These are phyloP conservation scores for Celastrina argiolus DNA, from an alignment of 2,888 invertebrate genomes.

Conservation along the genomic window DNA sequence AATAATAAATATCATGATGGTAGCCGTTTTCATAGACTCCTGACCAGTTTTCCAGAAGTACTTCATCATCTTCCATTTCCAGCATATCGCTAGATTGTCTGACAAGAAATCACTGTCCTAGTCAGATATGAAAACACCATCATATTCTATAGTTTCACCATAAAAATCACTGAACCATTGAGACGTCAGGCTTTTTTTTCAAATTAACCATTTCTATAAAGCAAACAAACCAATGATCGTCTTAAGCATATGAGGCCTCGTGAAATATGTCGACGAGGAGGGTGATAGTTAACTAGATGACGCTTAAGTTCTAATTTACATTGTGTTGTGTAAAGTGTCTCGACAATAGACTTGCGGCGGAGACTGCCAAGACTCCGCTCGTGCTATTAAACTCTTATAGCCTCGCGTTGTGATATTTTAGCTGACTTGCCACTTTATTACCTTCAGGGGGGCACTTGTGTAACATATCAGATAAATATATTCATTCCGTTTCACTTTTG, in stretches of 20 bases:
- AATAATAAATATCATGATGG: too few relatives aligned
- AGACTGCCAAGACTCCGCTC: neutral
- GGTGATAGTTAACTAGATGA: constrained; percentile 8
- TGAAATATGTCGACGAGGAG: neutral
- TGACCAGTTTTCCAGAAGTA: too few relatives aligned
- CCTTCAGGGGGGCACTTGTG: neutral
- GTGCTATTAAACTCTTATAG: constrained; percentile 1
- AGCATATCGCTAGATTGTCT: too few relatives aligned
- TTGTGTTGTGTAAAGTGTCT: constrained; percentile 14
- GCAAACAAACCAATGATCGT: neutral
- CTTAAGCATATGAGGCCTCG: neutral
- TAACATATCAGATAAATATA: neutral
- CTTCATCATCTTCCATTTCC: too few relatives aligned
- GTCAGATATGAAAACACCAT: too few relatives aligned
- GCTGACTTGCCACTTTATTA: constrained; percentile 8
- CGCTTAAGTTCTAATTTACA: constrained; percentile 5
- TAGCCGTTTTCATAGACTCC: too few relatives aligned
- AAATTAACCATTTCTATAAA: neutral
- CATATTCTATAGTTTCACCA: too few relatives aligned
- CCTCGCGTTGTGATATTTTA: constrained; percentile 12
- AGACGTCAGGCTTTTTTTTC: neutral
- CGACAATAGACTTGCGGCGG: constrained; percentile 4
- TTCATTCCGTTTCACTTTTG: neutral
- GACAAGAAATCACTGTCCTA: too few relatives aligned
- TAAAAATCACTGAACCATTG: too few relatives aligned